A percentile compares a stretch with the other conserved stretches of the same genome.
Conservation (phyloP, 1,140 invertebrate genomes). For the Aphaenogaster floridana region DNA sequence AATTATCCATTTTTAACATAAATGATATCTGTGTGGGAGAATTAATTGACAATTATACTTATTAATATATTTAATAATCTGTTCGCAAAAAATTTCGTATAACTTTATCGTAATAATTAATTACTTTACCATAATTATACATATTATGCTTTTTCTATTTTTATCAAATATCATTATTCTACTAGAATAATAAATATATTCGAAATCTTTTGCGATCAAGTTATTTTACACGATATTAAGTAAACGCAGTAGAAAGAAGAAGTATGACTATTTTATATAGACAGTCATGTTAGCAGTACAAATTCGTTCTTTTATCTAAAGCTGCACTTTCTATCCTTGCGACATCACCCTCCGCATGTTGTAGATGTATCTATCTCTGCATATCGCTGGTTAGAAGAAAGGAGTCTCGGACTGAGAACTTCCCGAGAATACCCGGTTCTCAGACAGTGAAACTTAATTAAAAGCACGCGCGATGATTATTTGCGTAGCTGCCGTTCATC, state of each 20-base stretch:
- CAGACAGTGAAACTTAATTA: conserved; percentile 86
- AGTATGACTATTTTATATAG: background rate
- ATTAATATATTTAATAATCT: background rate
- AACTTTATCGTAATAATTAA: background rate
- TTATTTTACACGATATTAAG: background rate
- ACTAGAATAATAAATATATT: background rate
- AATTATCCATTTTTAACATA: background rate
- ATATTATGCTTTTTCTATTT: background rate
- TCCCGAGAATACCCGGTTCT: conserved; percentile 67
- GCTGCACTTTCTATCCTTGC: background rate
- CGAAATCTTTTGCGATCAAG: background rate
- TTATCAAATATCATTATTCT: background rate
- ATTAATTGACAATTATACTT: conserved; percentile 1
- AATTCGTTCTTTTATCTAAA: conserved; percentile 17
- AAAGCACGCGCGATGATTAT: conserved; percentile 87
- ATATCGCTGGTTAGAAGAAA: conserved; percentile 81
- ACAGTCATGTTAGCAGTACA: background rate
- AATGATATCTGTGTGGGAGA: background rate
- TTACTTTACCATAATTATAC: background rate
- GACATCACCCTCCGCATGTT: background rate
- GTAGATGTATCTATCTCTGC: conserved; percentile 39
- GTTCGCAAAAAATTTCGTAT: background rate
- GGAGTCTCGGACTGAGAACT: conserved; percentile 74
- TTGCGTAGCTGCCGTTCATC: conserved; percentile 83
- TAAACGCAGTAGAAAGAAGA: background rate